Percentiles rank a stretch among this genome's conserved stretches.
These are phyloP conservation scores for Numenius phaeopus DNA, from an alignment of 2,797 vertebrate genomes.

Conservation along the genomic window DNA sequence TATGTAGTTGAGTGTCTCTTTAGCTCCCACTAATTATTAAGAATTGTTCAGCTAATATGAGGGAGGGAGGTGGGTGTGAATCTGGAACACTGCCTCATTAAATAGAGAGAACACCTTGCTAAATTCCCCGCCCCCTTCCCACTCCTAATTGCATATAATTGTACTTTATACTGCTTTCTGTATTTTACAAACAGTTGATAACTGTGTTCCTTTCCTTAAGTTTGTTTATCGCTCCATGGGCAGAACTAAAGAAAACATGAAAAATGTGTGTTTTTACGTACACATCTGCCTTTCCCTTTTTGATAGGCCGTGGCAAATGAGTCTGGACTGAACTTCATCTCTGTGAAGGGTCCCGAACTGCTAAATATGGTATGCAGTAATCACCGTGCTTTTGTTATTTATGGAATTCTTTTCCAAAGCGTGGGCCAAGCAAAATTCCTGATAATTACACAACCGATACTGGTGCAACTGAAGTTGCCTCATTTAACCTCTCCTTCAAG, in stretches of 20 bases:
- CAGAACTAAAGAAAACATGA: not conserved
- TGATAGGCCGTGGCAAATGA: constrained; percentile 95
- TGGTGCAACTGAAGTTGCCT: not conserved
- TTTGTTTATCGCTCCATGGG: not conserved
- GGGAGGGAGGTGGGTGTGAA: not conserved
- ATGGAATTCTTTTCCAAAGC: not conserved
- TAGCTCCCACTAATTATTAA: not conserved
- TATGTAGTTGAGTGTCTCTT: not conserved
- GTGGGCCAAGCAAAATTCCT: not conserved
- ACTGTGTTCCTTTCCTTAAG: not conserved
- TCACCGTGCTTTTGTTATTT: not conserved
- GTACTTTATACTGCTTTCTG: not conserved
- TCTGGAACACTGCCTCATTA: not conserved
- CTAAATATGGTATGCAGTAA: constrained; percentile 93
- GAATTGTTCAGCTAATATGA: not conserved
- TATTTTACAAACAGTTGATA: not conserved
- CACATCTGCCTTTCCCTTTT: not conserved
- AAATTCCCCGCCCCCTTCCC: not conserved
- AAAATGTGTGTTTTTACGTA: not conserved
- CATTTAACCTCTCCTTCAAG: not conserved
- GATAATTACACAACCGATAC: not conserved
- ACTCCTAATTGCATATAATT: not conserved
- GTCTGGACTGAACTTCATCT: constrained; percentile 97
- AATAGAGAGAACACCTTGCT: not conserved
- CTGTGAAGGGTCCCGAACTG: constrained; percentile 96